Evolutionary conservation across 2,797 vertebrate genomes (phyloP).

Genomic region (Pseudotriccus pelzelni): DNA sequence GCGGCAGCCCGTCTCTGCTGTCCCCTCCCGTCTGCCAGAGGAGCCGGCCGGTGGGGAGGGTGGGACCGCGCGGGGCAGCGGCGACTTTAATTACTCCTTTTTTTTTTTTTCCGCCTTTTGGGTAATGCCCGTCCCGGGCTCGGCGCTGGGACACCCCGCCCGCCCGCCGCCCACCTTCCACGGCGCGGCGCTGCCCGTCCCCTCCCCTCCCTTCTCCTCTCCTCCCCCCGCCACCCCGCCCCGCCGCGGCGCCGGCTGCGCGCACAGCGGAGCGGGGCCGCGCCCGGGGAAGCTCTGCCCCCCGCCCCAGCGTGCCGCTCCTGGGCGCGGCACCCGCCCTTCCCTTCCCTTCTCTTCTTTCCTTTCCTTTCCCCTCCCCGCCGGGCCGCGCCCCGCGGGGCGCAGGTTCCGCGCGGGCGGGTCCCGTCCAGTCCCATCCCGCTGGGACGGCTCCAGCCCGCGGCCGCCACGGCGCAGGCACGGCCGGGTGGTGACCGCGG

Average conservation of each 20-base stretch:
- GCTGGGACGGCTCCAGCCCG: background rate
- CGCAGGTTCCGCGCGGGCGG: background rate
- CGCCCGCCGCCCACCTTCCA: background rate
- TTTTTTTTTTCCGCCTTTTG: background rate
- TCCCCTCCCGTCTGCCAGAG: constrained; percentile 30
- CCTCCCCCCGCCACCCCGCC: background rate
- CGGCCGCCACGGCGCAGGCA: background rate
- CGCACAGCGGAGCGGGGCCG: background rate
- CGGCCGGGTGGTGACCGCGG: too few relatives aligned
- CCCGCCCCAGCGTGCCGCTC: background rate
- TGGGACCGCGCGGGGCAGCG: constrained; percentile 16
- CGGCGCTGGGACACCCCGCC: background rate
- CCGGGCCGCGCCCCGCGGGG: background rate
- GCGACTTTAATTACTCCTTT: constrained; percentile 43
- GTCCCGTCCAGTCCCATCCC: too few relatives aligned
- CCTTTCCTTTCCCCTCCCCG: background rate
- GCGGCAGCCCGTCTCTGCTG: background rate
- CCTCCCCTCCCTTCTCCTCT: background rate
- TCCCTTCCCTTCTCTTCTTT: background rate
- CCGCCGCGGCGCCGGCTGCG: background rate
- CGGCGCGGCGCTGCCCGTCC: background rate
- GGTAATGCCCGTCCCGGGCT: background rate
- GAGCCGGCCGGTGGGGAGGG: constrained; percentile 35
- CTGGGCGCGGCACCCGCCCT: too few relatives aligned
- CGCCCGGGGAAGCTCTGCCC: too few relatives aligned